Conservation (phyloP, 2,113 vertebrate genomes). For the Seriola aureovittata region DNA sequence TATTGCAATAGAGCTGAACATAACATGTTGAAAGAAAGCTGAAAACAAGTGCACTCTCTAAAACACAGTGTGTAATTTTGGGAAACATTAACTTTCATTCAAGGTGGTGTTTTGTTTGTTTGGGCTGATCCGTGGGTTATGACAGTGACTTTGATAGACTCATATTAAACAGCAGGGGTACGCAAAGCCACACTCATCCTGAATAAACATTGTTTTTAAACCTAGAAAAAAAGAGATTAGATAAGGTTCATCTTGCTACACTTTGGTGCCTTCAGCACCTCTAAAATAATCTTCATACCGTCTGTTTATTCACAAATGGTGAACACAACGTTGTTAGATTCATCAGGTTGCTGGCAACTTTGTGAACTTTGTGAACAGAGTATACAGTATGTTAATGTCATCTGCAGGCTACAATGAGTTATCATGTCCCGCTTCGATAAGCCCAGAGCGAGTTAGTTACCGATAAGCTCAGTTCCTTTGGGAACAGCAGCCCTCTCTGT, state of each 20-base stretch:
- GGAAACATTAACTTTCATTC: not conserved
- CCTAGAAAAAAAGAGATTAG: not conserved
- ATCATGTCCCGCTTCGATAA: slow-evolving; percentile 14
- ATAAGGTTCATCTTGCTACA: no score
- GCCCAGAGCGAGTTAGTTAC: not conserved
- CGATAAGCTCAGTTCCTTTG: not conserved
- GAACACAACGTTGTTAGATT: not conserved
- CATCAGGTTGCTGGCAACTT: not conserved
- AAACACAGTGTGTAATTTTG: not conserved
- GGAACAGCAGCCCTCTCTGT: not conserved
- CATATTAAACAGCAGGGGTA: not conserved
- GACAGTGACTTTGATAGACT: not conserved
- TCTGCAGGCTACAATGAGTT: slow-evolving; percentile 14
- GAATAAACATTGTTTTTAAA: not conserved
- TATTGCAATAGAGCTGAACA: not conserved
- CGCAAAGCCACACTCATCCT: not conserved
- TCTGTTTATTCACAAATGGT: not conserved
- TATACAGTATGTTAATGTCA: slow-evolving; percentile 15
- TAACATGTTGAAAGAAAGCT: not conserved
- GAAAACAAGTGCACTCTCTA: no score
- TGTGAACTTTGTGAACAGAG: not conserved
- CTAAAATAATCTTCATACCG: not conserved
- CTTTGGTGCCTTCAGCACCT: not conserved
- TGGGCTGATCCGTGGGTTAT: not conserved
- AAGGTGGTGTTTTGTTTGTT: not conserved